Evolutionary conservation across 2,888 invertebrate genomes (phyloP), one percentile per base, ranked within the genome.

Genomic region (Lasioglossum figueresi): DNA sequence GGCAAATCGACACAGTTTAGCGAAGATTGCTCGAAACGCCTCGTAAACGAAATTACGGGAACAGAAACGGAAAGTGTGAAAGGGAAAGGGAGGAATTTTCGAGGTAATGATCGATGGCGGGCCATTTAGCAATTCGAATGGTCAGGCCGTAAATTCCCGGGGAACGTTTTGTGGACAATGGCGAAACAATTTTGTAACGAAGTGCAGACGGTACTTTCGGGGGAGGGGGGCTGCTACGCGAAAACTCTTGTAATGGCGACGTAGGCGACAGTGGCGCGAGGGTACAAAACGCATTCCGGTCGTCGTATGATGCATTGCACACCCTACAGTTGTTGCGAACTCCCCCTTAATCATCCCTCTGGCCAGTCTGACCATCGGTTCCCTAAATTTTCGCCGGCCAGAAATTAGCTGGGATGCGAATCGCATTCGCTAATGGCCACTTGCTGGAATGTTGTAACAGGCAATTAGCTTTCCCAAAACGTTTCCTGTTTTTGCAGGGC

Each of bases 161-260:
- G 68, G 83, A 16, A n/a, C 82, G 79, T 86, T 89, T 85, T 78
- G 78, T 76, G 88, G 87, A 89, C 89, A 89, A 88, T 86, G 88
- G 87, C 76, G 80, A 83, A 85, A 88, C 87, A 88, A 90, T 90
- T 90, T 79, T 74, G 89, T 81, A 88, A 90, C 90, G 86, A 86
- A 90, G 87, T 82, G 87, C 82, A 82, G 81, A 72, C 71, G 72
- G 74, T 59, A 80, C 76, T 82, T 66, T 45, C 48, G 52, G 70
- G 71, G 31, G 27, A 45, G 70, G 71, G 31, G 27, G 27, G 14
- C 66, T 40, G 83, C 52, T 45, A 70, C 56, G 77, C 75, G 83
- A 76, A 82, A 89, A 88, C 83, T 87, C 85, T 80, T 71, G 85
- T 82, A 88, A 89, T 75, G 82, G 83, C 76, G 56, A n/a, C 63